Base-by-base conservation (phyloP, 2,797 vertebrate genomes). In the Phalanger gymnotis region DNA sequence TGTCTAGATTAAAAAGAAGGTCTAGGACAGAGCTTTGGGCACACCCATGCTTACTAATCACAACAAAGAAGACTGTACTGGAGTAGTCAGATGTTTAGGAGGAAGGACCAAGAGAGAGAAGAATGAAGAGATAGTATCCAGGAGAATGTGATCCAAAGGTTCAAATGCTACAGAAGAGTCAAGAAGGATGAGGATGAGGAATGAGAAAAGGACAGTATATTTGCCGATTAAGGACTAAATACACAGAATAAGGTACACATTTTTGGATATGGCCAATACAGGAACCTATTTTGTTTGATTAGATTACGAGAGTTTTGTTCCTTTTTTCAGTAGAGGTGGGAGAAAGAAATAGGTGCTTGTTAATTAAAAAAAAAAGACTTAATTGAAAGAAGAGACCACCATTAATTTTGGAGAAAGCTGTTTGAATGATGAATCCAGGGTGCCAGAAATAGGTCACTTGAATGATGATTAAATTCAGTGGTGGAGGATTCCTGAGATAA, bases 141-240 rank as follows among this genome's bases (percentile, higher is more conserved):
- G 28, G 19, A 5, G 4, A 6, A 19, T 25, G 54, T 16, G n/a
- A 5, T 11, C n/a, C 55, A 14, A 30, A 1, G 0, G 12, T 5
- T 40, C 40, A 58, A 16, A 28, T 31, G 16, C 57, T 57, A 51
- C 0, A 14, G 66, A 61, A 19, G 34, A 19, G 53, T 66, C 47
- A 66, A 90, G 90, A 53, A 52, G 58, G 57, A 87, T 87, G 28
- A 94, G 0, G 66, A 89, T 55, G 6, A 12, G 47, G 47, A 34
- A 40, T 13, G 34, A 61, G 34, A 61, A 61, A 66, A n/a, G 61
- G 31, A n/a, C 6, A 66, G 31, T 16, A 19, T n/a, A 14, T n/a
- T 66, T n/a, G 31, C 13, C 14, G n/a, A n/a, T 66, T 66, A 66
- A 66, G 25, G 31, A 66, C 34, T n/a, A 66, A 66, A 66, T n/a